A percentile compares a stretch with the other conserved stretches of the same genome.
Evolutionary conservation across 2,888 invertebrate genomes (phyloP).

Genomic region (Nemapogon koenigi): DNA sequence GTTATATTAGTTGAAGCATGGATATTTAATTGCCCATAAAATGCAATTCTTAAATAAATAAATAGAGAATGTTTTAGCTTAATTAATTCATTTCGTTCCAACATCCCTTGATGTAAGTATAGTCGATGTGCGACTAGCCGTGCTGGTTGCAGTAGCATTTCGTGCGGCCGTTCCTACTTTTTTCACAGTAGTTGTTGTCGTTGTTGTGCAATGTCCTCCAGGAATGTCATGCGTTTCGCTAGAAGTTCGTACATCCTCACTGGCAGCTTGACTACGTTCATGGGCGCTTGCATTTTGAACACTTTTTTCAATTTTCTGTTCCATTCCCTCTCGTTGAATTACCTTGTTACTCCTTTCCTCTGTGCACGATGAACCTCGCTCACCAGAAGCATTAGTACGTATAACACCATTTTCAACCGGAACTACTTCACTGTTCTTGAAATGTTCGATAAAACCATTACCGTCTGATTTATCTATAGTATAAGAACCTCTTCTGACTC

Average conservation of each 20-base stretch:
- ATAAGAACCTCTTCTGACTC: slow-evolving; percentile 46
- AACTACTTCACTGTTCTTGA: slow-evolving; percentile 38
- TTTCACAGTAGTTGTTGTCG: slow-evolving; percentile 45
- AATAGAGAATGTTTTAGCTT: no score
- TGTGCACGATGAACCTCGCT: slow-evolving; percentile 29
- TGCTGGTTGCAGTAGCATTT: slow-evolving; percentile 39
- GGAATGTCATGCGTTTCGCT: slow-evolving; percentile 45
- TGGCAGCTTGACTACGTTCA: slow-evolving; percentile 35
- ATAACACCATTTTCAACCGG: slow-evolving; percentile 42
- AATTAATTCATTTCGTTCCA: slow-evolving; percentile 36
- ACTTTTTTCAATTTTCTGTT: slow-evolving; percentile 36
- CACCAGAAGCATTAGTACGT: slow-evolving; percentile 34
- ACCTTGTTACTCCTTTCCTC: slow-evolving; percentile 35
- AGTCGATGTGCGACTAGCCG: slow-evolving; percentile 41
- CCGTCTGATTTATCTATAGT: slow-evolving; percentile 46
- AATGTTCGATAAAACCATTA: slow-evolving; percentile 35
- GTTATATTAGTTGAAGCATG: no score
- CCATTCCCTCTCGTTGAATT: slow-evolving; percentile 37
- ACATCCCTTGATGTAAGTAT: slow-evolving; percentile 47
- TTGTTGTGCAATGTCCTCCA: slow-evolving; percentile 45
- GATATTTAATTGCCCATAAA: no score
- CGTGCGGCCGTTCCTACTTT: slow-evolving; percentile 46
- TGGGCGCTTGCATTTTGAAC: slow-evolving; percentile 38
- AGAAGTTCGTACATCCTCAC: slow-evolving; percentile 42
- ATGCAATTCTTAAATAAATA: no score